Evolutionary conservation across 2,113 vertebrate species (phyloP).

Genomic region (Nettapus auritus): DNA sequence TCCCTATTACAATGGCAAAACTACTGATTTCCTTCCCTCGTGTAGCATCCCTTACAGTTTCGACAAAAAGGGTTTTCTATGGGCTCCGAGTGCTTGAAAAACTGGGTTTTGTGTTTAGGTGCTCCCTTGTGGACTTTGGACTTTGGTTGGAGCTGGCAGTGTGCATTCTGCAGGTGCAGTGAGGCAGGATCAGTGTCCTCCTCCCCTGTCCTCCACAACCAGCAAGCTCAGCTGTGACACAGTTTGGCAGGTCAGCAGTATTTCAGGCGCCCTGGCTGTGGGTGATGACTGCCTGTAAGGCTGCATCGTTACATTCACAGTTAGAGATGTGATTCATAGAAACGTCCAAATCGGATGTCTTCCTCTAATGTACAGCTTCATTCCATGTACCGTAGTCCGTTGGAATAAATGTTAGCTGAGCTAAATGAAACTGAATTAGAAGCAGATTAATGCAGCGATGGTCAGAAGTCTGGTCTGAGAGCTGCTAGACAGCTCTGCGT

Average conservation of each 20-base stretch:
- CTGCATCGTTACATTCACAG: not conserved
- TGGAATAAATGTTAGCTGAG: not conserved
- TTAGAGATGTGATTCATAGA: not conserved
- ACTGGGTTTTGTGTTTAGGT: not conserved
- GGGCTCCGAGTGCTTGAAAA: not conserved
- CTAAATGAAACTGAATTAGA: constrained; percentile 1
- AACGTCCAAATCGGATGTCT: not conserved
- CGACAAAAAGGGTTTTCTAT: not conserved
- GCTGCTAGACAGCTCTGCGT: not conserved
- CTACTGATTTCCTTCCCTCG: not conserved
- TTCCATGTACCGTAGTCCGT: too few species aligned
- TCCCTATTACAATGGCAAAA: not conserved
- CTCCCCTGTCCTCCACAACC: not conserved
- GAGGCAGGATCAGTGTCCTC: not conserved
- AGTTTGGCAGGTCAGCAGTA: not conserved
- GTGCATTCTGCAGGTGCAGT: not conserved
- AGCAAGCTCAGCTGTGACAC: not conserved
- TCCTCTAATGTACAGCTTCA: not conserved
- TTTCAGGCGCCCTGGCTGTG: not conserved
- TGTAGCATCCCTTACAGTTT: not conserved
- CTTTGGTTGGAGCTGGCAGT: not conserved
- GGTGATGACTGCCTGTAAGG: not conserved
- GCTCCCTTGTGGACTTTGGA: not conserved
- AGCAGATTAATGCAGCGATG: not conserved
- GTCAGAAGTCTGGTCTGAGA: not conserved